Evolutionary conservation across 2,113 vertebrate species (phyloP).

Genomic region (Sprattus sprattus): DNA sequence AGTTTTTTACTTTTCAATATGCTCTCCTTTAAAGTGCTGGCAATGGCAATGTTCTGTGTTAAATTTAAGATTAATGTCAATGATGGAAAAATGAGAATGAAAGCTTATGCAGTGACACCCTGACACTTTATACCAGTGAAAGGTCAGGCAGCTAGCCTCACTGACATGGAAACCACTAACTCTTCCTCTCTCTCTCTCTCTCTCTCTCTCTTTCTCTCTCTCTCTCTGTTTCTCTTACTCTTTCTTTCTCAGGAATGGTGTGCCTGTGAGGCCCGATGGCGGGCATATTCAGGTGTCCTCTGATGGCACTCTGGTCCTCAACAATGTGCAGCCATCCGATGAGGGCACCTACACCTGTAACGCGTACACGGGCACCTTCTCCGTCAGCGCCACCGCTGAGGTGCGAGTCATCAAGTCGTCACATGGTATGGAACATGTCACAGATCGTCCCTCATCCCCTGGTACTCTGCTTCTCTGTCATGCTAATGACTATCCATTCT

Average conservation of each 20-base stretch:
- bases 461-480: not conserved
- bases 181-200: not conserved
- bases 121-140: too few relatives aligned
- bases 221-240: not conserved
- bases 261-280: conserved; percentile 80
- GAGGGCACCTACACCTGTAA: conserved; percentile 93
- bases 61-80: too few relatives aligned
- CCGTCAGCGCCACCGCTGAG: conserved; percentile 87
- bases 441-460: not conserved
- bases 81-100: too few relatives aligned
- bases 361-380: conserved; percentile 84
- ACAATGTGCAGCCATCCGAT: conserved; percentile 71
- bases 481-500: not conserved
- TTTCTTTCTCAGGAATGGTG: conserved; percentile 78
- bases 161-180: not conserved
- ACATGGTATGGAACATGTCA: conserved; percentile 62
- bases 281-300: conserved; percentile 70
- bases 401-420: conserved; percentile 74
- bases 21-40: too few relatives aligned
- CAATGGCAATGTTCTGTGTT: too few relatives aligned
- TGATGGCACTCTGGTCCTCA: conserved; percentile 84
- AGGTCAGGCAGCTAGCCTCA: too few relatives aligned
- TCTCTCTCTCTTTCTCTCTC: not conserved
- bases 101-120: too few relatives aligned
- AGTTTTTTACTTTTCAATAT: not conserved